Evolutionary conservation across 2,888 invertebrate genomes (phyloP).

Genomic region (Colletes collaris): DNA sequence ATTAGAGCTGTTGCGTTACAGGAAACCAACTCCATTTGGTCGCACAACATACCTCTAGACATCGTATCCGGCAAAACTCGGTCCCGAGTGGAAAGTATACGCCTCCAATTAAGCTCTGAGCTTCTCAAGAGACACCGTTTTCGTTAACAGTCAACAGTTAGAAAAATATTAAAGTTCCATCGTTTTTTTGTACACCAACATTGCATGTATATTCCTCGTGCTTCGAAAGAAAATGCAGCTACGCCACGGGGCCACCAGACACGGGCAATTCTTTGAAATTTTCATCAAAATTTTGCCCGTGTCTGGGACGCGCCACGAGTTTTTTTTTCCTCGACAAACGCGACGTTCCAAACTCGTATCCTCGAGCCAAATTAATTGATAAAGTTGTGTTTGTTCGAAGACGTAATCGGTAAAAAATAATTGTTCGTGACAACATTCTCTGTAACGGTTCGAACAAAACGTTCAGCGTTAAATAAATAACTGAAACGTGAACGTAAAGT

Average conservation of each 20-base stretch:
- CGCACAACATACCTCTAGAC: constrained; percentile 30
- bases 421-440: neutral
- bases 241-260: neutral
- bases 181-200: constrained; percentile 10
- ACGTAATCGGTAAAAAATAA: neutral
- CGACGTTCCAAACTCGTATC: neutral
- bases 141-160: constrained; percentile 20
- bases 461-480: neutral
- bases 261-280: no score
- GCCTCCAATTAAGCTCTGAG: neutral
- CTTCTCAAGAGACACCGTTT: constrained; percentile 1
- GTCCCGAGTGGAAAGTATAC: neutral
- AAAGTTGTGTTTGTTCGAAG: neutral
- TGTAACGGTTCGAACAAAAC: neutral
- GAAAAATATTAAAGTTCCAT: constrained; percentile 29
- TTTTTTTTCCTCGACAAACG: neutral
- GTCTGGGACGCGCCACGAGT: no score
- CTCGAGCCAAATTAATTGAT: neutral
- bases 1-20: constrained; percentile 11
- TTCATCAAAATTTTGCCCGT: no score
- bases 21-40: constrained; percentile 22
- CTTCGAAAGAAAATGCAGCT: neutral
- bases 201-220: constrained; percentile 10
- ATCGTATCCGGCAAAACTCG: constrained; percentile 22
- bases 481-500: neutral